phyloP scores from a whole-genome alignment of 2,797 vertebrate genomes.

The Clarias pachynema region DNA sequence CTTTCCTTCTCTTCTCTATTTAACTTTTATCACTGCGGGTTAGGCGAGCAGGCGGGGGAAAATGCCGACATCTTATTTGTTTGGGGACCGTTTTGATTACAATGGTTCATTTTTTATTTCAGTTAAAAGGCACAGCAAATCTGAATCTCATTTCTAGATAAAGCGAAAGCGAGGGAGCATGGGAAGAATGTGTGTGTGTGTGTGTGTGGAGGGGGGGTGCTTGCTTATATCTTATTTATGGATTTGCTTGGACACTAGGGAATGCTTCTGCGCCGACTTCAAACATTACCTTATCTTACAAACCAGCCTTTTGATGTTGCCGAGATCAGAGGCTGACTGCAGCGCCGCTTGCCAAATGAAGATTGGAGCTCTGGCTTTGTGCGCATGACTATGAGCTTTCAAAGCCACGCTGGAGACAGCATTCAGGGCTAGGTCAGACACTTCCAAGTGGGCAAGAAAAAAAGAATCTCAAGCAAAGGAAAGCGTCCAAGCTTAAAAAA shows the following conservation, averaged over 20 bases:
- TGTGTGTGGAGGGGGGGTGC: conserved; percentile 57
- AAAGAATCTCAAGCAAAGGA: conserved; percentile 72
- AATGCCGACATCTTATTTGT: conserved; percentile 54
- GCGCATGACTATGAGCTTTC: conserved; percentile 85
- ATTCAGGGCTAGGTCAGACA: conserved; percentile 83
- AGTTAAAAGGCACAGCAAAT: conserved; percentile 75
- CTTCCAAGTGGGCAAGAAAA: conserved; percentile 76
- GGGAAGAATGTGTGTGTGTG: conserved; percentile 47
- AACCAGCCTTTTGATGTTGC: conserved; percentile 94
- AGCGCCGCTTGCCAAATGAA: conserved; percentile 88
- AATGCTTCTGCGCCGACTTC: conserved; percentile 90
- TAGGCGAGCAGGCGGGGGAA: conserved; percentile 18
- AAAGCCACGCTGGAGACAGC: conserved; percentile 84
- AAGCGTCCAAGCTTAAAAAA: conserved; percentile 62
- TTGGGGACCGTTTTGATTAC: conserved; percentile 67
- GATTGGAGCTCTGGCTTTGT: conserved; percentile 75
- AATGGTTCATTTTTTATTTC: conserved; percentile 67
- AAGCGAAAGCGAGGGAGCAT: conserved; percentile 65
- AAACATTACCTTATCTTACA: conserved; percentile 98
- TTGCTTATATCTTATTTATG: conserved; percentile 93
- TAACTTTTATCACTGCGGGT: conserved; percentile 29
- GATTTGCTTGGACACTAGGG: conserved; percentile 91
- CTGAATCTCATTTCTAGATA: conserved; percentile 76
- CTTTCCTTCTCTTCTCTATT: conserved; percentile 17
- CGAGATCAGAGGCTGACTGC: conserved; percentile 89